Evolutionary conservation across 2,797 vertebrate species (phyloP).

Genomic region (Coilia nasus): DNA sequence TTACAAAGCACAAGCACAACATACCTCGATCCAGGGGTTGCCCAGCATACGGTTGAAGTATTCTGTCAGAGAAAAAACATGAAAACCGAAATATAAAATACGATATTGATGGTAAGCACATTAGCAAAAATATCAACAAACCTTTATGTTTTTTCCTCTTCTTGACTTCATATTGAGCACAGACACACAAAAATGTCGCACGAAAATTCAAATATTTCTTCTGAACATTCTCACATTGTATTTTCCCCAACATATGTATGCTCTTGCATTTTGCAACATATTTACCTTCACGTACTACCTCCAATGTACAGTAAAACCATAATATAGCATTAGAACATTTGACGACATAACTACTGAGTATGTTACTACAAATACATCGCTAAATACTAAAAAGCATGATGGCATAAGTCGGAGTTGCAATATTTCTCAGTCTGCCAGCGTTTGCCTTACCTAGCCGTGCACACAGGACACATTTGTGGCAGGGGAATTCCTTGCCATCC

Average conservation of each 20-base stretch:
- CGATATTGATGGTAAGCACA: neutral
- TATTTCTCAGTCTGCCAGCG: neutral
- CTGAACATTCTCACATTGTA: too few species aligned
- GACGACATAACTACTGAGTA: neutral
- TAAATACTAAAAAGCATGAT: neutral
- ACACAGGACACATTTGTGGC: slow-evolving; percentile 96
- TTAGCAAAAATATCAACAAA: neutral
- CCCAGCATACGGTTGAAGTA: slow-evolving; percentile 98
- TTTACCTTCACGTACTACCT: neutral
- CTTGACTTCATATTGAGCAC: too few species aligned
- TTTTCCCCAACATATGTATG: too few species aligned
- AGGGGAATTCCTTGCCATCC: slow-evolving; percentile 93
- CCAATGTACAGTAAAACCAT: neutral
- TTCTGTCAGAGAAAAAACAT: slow-evolving; percentile 68
- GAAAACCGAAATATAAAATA: slow-evolving; percentile 37
- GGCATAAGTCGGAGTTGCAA: neutral
- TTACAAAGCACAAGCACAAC: neutral
- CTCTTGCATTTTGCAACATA: neutral
- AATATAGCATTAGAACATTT: neutral
- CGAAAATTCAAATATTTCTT: too few species aligned
- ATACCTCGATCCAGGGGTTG: slow-evolving; percentile 97
- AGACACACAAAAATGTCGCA: too few species aligned
- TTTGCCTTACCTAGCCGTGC: slow-evolving; percentile 88
- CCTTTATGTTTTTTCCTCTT: too few species aligned
- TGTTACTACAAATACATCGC: neutral